Base-by-base conservation (phyloP, 2,113 vertebrate species). In the Aspiorhynchus laticeps region DNA sequence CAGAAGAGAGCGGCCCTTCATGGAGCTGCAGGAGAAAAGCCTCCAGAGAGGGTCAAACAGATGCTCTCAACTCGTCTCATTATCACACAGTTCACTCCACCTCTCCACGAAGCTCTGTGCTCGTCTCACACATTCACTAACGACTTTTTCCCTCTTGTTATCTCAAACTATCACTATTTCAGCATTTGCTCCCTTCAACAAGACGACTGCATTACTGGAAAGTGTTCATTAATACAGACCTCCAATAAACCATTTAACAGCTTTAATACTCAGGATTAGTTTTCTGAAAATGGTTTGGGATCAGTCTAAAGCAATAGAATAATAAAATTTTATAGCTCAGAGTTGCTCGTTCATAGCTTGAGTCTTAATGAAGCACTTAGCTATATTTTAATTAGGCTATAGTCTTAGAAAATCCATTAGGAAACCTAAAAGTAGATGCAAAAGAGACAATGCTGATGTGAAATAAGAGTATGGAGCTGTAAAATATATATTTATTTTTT, bases 41-140 rank as follows among this genome's bases (percentile, higher is more conserved):
- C 83, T 85, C 48, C 63, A 80, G 85, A 80, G 76, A 71, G 46
- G 61, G 36, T 43, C 48, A 76, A 71, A 85, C 83, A 85, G 73
- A 85, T 85, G 83, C 53, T 77, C 61, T 33, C 63, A 28, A n/a
- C 51, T 14, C 67, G 7, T 71, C 78, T 61, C 79, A 73, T 61
- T 80, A 87, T 43, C 85, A 80, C 85, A 81, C 85, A 65, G 17
- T 56, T 74, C 73, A 85, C 41, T 78, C 41, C 31, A 46, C 46
- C 41, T 59, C 71, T 74, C 19, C 24, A 36, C 56, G n/a, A 76
- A 0, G 38, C 73, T 67, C 28, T 65, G 59, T 24, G 43, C 38
- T 41, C 6, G 9, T 6, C 38, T 46, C 63, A 46, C 43, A 65
- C 31, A 38, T 38, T 73, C 9, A 38, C 69, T 69, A 33, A 69